Evolutionary conservation across 1,140 invertebrate genomes (phyloP).

Genomic region (Laupala kohalensis): DNA sequence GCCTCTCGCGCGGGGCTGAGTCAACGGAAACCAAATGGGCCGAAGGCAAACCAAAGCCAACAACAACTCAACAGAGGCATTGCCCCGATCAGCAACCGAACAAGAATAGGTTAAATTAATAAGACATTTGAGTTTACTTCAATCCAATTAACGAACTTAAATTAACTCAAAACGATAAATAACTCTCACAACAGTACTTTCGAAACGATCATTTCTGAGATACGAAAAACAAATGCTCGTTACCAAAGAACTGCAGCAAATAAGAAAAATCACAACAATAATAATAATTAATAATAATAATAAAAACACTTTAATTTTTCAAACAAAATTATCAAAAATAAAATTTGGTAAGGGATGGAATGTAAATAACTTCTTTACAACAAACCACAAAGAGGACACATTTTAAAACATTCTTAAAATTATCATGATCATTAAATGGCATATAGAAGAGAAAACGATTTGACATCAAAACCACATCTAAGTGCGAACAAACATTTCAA

Average conservation of each 20-base stretch:
- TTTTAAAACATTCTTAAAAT: neutral
- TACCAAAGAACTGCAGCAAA: too few species aligned
- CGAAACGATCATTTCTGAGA: neutral
- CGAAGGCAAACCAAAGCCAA: neutral
- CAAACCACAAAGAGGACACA: neutral
- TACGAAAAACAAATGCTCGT: neutral
- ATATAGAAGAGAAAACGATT: neutral
- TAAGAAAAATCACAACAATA: too few species aligned
- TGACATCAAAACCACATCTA: constrained; percentile 9
- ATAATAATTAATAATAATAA: neutral
- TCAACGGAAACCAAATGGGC: neutral
- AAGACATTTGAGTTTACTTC: neutral
- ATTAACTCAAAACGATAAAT: neutral
- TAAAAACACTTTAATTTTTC: neutral
- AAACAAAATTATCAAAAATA: neutral
- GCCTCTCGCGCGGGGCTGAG: neutral
- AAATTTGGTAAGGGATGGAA: too few species aligned
- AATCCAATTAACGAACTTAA: neutral
- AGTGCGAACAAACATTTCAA: constrained; percentile 1
- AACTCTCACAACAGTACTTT: neutral
- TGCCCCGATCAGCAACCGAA: neutral
- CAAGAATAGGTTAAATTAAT: neutral
- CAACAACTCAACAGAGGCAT: neutral
- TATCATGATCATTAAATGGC: neutral
- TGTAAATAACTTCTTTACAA: neutral